Base-by-base conservation (phyloP, 2,113 vertebrate species). In the Mesoclemmys tuberculata region DNA sequence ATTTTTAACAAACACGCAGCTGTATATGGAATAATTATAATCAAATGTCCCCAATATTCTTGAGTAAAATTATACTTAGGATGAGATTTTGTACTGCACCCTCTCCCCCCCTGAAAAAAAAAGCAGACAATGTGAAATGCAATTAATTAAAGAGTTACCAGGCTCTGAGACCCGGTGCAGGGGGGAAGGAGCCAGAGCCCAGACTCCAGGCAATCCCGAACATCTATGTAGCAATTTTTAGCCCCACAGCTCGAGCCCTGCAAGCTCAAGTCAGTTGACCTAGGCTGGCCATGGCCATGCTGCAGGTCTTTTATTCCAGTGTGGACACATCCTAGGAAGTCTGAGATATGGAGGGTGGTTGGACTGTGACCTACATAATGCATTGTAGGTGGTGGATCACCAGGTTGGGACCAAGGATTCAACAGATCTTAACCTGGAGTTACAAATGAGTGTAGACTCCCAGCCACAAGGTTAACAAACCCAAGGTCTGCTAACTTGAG, bases 1-100 rank as follows among this genome's bases (percentile, higher is more conserved):
- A 58, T 92, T 97, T 94, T 49, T 78, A 52, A n/a, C 91, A 74
- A 38, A 49, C 82, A 49, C 6, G 46, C 10, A 54, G 7, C 90
- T 92, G 58, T 10, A 49, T 74, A 56, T 74, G 31, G 84, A 96
- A 88, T 84, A 94, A 75, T 96, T 94, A 86, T 74, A n/a, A 84
- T 83, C 88, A 92, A 64, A 24, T 80, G 1, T 85, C 86, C 16
- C 44, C 1, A 48, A 84, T 44, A 44, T 8, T 75, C 16, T 49
- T 5, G 55, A 14, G 9, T 27, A 27, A 29, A 61, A 74, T 22
- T 64, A 64, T 88, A 55, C 1, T 68, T 68, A 10, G 24, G 19
- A n/a, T 81, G 31, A 56, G 46, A 38, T 6, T 1, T 84, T 94
- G 87, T 92, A 41, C 9, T 16, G 10, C 49, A 13, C n/a, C n/a